Percentiles rank a stretch among this genome's conserved stretches.
These are phyloP conservation scores for Tychaedon coryphoeus DNA, from an alignment of 2,113 vertebrate genomes.

Conservation along the genomic window DNA sequence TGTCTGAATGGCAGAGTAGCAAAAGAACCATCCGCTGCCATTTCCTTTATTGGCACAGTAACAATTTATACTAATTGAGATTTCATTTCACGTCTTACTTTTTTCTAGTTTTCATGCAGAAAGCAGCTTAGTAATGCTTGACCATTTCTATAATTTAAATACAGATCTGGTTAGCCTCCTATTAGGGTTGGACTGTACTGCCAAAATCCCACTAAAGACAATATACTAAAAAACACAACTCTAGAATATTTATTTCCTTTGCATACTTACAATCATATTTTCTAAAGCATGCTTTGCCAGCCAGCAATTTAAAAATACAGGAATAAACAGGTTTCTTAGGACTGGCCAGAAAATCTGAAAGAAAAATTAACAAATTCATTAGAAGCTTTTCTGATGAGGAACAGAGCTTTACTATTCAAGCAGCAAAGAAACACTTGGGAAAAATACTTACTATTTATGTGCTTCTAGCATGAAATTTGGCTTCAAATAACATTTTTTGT, in stretches of 20 bases:
- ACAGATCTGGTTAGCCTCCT: background rate
- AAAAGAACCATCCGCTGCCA: background rate
- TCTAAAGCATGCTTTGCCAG: conserved; percentile 85
- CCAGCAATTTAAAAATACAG: conserved; percentile 88
- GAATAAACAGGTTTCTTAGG: conserved; percentile 83
- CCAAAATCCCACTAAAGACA: background rate
- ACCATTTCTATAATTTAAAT: background rate
- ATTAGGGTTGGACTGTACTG: background rate
- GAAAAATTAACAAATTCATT: conserved; percentile 12
- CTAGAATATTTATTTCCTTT: background rate
- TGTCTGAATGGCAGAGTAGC: background rate
- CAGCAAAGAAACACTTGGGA: background rate
- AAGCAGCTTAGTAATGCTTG: background rate
- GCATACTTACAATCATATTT: conserved; percentile 85
- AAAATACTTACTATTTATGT: background rate
- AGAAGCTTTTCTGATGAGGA: background rate
- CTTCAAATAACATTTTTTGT: background rate
- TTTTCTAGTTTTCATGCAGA: background rate
- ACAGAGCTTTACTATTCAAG: background rate
- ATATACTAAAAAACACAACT: background rate
- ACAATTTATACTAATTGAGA: background rate
- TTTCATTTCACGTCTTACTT: background rate
- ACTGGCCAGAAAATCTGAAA: conserved; percentile 83
- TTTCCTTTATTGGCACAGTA: background rate
- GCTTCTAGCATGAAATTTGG: background rate